phyloP scores from a whole-genome alignment of 2,113 vertebrate species.

The Cathartes aura region DNA sequence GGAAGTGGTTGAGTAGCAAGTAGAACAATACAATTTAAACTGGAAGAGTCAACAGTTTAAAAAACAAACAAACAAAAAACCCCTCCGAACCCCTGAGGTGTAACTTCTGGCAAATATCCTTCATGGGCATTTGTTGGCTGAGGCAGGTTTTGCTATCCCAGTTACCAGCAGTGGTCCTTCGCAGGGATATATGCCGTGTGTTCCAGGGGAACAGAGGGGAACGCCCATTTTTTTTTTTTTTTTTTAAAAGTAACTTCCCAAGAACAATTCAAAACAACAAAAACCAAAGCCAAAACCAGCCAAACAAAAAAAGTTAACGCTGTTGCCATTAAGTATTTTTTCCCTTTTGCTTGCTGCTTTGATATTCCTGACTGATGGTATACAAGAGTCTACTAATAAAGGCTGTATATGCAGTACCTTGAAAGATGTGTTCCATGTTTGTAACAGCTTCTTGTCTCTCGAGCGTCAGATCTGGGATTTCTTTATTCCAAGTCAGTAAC shows the following conservation, averaged over 20 bases:
- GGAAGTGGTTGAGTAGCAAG: background rate
- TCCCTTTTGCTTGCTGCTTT: background rate
- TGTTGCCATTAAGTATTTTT: background rate
- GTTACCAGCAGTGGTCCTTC: background rate
- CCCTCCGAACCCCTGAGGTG: background rate
- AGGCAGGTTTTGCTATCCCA: background rate
- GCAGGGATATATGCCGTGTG: background rate
- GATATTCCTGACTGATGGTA: background rate
- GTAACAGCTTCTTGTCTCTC: background rate
- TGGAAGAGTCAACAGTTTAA: background rate
- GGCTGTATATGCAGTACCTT: background rate
- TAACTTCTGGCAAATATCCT: background rate
- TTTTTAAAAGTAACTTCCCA: background rate
- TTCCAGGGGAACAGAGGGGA: background rate
- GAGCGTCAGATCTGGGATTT: rapidly evolving
- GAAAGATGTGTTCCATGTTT: rapidly evolving
- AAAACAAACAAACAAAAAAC: background rate
- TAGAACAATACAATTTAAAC: background rate
- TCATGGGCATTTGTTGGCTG: background rate
- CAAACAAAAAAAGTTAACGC: rapidly evolving
- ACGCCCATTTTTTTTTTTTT: background rate
- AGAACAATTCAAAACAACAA: background rate
- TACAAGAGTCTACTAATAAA: background rate
- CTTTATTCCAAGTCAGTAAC: background rate
- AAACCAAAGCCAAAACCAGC: background rate